Evolutionary conservation across 2,888 invertebrate genomes (phyloP).

Genomic region (Melolontha melolontha): DNA sequence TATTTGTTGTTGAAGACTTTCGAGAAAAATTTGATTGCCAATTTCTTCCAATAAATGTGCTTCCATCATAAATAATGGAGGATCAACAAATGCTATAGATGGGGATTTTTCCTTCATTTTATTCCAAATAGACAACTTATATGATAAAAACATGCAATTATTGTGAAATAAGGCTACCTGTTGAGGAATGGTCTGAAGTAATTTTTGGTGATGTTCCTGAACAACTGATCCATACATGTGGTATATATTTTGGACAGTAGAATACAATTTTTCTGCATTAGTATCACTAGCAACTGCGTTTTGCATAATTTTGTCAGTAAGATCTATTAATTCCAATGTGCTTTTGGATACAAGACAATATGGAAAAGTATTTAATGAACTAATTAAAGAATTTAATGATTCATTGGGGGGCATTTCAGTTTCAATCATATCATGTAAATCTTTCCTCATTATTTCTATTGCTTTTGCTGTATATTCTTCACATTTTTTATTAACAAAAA

Average conservation of each 20-base stretch:
- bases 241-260: conserved; percentile 79
- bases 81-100: conserved; percentile 63
- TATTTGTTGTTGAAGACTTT: conserved; percentile 81
- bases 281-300: conserved; percentile 73
- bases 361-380: conserved; percentile 61
- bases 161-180: conserved; percentile 90
- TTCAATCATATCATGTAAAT: conserved; percentile 79
- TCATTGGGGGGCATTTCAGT: conserved; percentile 64
- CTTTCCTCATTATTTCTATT: conserved; percentile 80
- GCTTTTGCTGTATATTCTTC: conserved; percentile 78
- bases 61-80: conserved; percentile 76
- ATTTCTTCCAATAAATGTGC: conserved; percentile 75
- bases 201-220: conserved; percentile 82
- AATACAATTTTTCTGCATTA: conserved; percentile 75
- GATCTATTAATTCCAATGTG: conserved; percentile 73
- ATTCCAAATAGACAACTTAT: conserved; percentile 76
- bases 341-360: conserved; percentile 73
- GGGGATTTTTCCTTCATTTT: conserved; percentile 76
- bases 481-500: conserved; percentile 83
- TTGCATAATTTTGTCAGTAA: conserved; percentile 75
- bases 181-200: conserved; percentile 87
- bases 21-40: conserved; percentile 77
- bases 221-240: conserved; percentile 83
- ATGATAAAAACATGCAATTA: conserved; percentile 90
- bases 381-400: conserved; percentile 53